Evolutionary conservation across 2,888 invertebrate species (phyloP), one percentile per base, ranked within the genome.

Genomic region (Chymomyza procnemis): DNA sequence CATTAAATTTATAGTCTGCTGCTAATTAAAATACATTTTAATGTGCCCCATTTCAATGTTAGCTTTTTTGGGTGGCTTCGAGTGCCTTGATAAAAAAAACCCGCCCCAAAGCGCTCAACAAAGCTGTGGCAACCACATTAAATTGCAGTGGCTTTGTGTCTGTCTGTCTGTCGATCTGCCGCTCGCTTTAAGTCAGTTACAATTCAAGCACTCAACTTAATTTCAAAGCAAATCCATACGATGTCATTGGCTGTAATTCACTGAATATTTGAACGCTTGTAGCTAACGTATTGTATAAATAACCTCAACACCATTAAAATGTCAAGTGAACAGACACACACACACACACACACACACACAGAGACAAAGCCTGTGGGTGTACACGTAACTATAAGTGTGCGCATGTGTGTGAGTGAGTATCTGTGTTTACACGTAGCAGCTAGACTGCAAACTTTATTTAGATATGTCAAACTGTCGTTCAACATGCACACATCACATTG

Each of bases 301-400:
- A 82, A 83, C 81, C 85, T 73, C 85, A 82, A 85, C 81, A 78
- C 79, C 84, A 82, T 85, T 82, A 82, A 76, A 83, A 78, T 80
- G 85, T 82, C 85, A 78, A 73, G 61, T 70, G 70, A 70, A 69
- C 70, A 47, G 54, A 67, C 66, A 41, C 4, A 41, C 34, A 5
- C 5, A 34, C 34, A 34, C 34, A 41, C 12, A 41, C 34, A 41
- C 12, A 41, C 34, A 41, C 12, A 41, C 0, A 41, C 6, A 26
- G 6, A 26, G 26, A n/a, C n/a, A n/a, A n/a, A n/a, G 26, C 26
- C 26, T 41, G 34, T 41, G 34, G 9, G 34, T 41, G 34, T 41
- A 14, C 9, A 12, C 50, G 64, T 46, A 26, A 21, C 26, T 30
- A 34, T 54, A 18, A 59, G 59, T 64, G 58, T 61, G 60, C n/a